phyloP scores from a whole-genome alignment of 92 coral and sea anemone genomes.

The Porites evermanni region DNA sequence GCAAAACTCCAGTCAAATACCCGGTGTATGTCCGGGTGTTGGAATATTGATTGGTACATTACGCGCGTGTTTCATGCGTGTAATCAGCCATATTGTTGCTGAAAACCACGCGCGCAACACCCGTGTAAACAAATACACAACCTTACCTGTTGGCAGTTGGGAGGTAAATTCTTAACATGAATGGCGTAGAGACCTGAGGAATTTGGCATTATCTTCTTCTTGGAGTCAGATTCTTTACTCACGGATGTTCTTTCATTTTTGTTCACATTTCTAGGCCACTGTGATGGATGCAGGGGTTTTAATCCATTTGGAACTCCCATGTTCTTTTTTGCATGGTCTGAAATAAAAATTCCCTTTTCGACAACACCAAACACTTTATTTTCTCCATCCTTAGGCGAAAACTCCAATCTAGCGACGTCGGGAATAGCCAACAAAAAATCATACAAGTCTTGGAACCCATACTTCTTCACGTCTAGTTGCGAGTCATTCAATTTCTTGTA shows the following conservation, averaged over 20 bases:
- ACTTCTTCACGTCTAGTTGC: constrained; percentile 60
- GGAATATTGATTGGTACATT: too few relatives aligned
- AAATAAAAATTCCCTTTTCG: constrained; percentile 72
- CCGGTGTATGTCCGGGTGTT: too few relatives aligned
- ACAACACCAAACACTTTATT: constrained; percentile 84
- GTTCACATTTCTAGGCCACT: constrained; percentile 58
- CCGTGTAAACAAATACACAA: too few relatives aligned
- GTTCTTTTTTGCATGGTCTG: constrained; percentile 86
- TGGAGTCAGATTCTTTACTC: constrained; percentile 34
- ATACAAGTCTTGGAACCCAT: constrained; percentile 80
- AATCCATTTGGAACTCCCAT: constrained; percentile 53
- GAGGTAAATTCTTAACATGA: constrained; percentile 68
- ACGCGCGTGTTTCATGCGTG: too few relatives aligned
- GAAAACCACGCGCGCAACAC: too few relatives aligned
- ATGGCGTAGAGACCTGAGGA: constrained; percentile 62
- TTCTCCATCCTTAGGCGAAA: constrained; percentile 80
- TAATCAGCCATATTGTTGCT: too few relatives aligned
- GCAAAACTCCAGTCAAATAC: too few relatives aligned
- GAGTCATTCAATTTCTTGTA: constrained; percentile 58
- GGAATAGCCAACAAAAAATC: constrained; percentile 90
- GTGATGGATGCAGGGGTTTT: constrained; percentile 67
- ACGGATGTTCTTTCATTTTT: constrained; percentile 47
- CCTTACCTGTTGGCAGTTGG: constrained; percentile 61
- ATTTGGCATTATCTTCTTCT: constrained; percentile 40
- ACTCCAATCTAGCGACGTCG: constrained; percentile 88